Evolutionary conservation across 2,113 vertebrate genomes (phyloP).

Genomic region (Brachyhypopomus occidentalis): DNA sequence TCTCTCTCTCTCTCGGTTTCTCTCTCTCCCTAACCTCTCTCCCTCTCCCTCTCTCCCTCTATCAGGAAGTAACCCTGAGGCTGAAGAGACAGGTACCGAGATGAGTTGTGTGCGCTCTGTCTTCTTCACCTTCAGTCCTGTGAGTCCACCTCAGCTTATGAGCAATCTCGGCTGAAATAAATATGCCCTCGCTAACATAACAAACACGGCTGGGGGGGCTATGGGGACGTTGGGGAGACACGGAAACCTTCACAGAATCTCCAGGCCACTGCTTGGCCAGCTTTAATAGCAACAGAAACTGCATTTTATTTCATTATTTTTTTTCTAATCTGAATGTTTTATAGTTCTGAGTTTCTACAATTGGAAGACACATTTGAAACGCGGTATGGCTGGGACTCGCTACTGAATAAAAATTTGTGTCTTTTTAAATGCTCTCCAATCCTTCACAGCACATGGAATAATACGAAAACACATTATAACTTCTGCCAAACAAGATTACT

Average conservation of each 20-base stretch:
- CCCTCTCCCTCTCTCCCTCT: slow-evolving; percentile 8
- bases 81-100: slow-evolving; percentile 54
- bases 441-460: slow-evolving; percentile 50
- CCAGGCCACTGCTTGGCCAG: neutral
- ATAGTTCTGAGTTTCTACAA: slow-evolving; percentile 16
- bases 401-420: slow-evolving; percentile 28
- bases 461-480: slow-evolving; percentile 52
- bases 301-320: neutral
- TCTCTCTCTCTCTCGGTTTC: neutral
- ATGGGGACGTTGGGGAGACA: slow-evolving; percentile 33
- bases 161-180: slow-evolving; percentile 60
- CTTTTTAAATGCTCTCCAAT: slow-evolving; percentile 40
- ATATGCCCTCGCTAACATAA: slow-evolving; percentile 56
- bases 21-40: neutral
- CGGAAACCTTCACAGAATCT: slow-evolving; percentile 19
- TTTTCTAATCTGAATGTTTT: neutral
- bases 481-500: slow-evolving; percentile 52
- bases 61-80: slow-evolving; percentile 46
- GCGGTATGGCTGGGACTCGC: neutral
- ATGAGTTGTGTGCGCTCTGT: slow-evolving; percentile 58
- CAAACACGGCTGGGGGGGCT: slow-evolving; percentile 37
- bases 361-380: slow-evolving; percentile 23
- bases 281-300: slow-evolving; percentile 30
- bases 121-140: slow-evolving; percentile 50
- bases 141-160: slow-evolving; percentile 57